A percentile compares a stretch with the other conserved stretches of the same genome.
Conservation (phyloP, 1,140 invertebrate genomes). For the Pteromalus puparum region DNA sequence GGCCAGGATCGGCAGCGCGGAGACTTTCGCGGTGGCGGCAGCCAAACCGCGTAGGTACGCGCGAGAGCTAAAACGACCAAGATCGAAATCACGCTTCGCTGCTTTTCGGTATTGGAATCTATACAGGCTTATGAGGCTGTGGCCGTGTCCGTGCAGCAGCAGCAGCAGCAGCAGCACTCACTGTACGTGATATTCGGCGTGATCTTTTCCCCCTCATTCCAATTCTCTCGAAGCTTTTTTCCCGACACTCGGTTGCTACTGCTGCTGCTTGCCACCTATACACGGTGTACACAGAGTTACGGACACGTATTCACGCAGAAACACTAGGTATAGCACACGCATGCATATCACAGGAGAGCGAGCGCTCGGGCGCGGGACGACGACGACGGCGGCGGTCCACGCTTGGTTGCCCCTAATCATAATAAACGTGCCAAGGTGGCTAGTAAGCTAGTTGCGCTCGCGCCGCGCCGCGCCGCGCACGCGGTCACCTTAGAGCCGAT, state of each 20-base stretch:
- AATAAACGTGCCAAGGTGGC: conserved; percentile 74
- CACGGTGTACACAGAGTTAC: too few species aligned
- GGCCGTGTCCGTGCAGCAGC: background rate
- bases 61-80: conserved; percentile 57
- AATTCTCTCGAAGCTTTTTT: background rate
- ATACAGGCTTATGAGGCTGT: conserved; percentile 2
- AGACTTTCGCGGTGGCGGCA: conserved; percentile 58
- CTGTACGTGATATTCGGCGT: conserved; percentile 20
- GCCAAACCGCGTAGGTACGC: conserved; percentile 56
- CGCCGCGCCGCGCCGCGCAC: too few species aligned
- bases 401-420: conserved; percentile 73
- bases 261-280: too few species aligned
- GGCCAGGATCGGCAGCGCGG: conserved; percentile 35
- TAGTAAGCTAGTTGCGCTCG: conserved; percentile 63
- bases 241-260: background rate
- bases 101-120: conserved; percentile 68
- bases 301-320: too few species aligned
- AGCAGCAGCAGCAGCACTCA: background rate
- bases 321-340: too few species aligned
- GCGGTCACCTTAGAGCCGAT: conserved; percentile 68
- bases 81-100: conserved; percentile 65
- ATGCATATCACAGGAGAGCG: too few species aligned
- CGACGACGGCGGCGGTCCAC: conserved; percentile 60
- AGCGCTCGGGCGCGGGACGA: too few species aligned
- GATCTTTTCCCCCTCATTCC: conserved; percentile 10